These are phyloP conservation scores for Poicephalus meyeri DNA, from an alignment of 2,113 vertebrate genomes.

Conservation along the genomic window DNA sequence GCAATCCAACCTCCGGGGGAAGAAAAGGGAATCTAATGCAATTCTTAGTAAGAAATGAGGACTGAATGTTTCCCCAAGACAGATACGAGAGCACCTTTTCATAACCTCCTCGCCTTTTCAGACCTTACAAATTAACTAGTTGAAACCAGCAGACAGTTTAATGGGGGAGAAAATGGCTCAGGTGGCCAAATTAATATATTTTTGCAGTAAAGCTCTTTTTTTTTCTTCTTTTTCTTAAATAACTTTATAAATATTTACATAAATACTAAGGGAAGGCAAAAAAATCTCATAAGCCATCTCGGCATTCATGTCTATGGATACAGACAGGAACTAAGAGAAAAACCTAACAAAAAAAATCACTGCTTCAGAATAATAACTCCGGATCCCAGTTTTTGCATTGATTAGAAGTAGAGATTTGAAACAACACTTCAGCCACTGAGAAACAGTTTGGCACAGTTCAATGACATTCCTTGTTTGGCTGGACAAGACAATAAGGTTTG, in stretches of 20 bases:
- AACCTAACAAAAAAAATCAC: slow-evolving; percentile 37
- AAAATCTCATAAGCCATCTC: slow-evolving; percentile 65
- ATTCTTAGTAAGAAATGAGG: slow-evolving; percentile 69
- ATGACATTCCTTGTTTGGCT: slow-evolving; percentile 78
- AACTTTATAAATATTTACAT: slow-evolving; percentile 74
- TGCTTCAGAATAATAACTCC: slow-evolving; percentile 66
- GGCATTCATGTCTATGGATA: slow-evolving; percentile 70
- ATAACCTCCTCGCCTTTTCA: slow-evolving; percentile 60
- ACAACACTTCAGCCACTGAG: slow-evolving; percentile 75
- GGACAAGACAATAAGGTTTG: slow-evolving; percentile 74
- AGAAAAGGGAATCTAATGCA: slow-evolving; percentile 71
- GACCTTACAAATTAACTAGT: slow-evolving; percentile 70
- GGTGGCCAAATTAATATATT: slow-evolving; percentile 64
- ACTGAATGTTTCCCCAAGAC: slow-evolving; percentile 67
- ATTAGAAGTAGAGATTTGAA: slow-evolving; percentile 72
- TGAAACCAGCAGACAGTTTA: slow-evolving; percentile 59
- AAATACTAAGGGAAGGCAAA: slow-evolving; percentile 71
- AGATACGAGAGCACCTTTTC: slow-evolving; percentile 66
- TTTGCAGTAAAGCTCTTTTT: slow-evolving; percentile 57
- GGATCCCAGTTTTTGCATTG: slow-evolving; percentile 76
- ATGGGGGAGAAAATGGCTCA: slow-evolving; percentile 37
- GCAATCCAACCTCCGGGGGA: slow-evolving; percentile 66
- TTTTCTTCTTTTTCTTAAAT: slow-evolving; percentile 41
- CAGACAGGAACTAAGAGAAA: slow-evolving; percentile 69
- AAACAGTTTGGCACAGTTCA: slow-evolving; percentile 86